Conservation (phyloP, 2,113 vertebrate genomes). For the Phoxinus phoxinus region DNA sequence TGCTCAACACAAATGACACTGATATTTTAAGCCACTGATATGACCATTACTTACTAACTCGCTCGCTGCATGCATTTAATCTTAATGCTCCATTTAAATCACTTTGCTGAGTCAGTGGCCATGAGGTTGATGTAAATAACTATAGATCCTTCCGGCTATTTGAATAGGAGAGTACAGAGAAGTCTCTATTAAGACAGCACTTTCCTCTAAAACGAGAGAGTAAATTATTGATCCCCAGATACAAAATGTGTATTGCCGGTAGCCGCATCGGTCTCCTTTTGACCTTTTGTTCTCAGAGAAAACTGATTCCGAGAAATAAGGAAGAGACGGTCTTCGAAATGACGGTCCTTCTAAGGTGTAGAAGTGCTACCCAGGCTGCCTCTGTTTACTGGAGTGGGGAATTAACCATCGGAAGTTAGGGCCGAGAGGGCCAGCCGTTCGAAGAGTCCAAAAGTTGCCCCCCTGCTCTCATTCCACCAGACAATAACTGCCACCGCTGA, state of each 20-base stretch:
- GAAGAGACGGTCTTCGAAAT: conserved; percentile 30
- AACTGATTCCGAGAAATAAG: conserved; percentile 31
- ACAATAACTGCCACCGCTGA: conserved; percentile 56
- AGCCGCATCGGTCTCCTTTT: conserved; percentile 38
- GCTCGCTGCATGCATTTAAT: background rate
- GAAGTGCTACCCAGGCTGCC: conserved; percentile 2
- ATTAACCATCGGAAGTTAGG: conserved; percentile 50
- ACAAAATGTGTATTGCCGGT: conserved; percentile 26
- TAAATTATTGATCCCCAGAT: conserved; percentile 46
- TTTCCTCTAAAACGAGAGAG: conserved; percentile 17
- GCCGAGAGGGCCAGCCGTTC: conserved; percentile 13
- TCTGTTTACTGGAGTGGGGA: conserved; percentile 22
- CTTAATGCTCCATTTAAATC: background rate
- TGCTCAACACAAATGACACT: too few species aligned
- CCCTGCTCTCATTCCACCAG: conserved; percentile 49
- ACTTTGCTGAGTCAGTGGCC: conserved; percentile 18
- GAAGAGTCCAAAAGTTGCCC: conserved; percentile 27
- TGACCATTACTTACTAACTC: background rate
- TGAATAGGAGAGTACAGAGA: background rate
- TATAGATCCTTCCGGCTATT: conserved; percentile 27
- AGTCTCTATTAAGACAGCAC: conserved; percentile 45
- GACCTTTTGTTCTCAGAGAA: conserved; percentile 46
- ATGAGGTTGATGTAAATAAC: conserved; percentile 32
- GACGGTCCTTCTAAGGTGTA: conserved; percentile 35
- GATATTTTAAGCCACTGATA: background rate